phyloP scores from a whole-genome alignment of 2,797 vertebrate species.

The Eulemur coronatus region DNA sequence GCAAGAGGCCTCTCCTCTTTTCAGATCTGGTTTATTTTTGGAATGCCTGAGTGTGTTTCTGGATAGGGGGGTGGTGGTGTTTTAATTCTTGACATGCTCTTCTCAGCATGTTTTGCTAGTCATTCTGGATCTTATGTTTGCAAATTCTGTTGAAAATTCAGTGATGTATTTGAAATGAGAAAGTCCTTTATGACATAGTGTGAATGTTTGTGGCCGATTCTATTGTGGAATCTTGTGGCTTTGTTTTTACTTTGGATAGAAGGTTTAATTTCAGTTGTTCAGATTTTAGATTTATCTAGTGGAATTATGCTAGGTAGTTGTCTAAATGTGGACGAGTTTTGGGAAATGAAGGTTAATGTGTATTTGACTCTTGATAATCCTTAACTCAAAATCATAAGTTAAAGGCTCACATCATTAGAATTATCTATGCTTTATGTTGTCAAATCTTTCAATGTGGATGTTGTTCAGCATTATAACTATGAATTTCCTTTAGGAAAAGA shows the following conservation, averaged over 20 bases:
- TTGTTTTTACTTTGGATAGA: constrained; percentile 82
- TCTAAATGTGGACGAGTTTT: constrained; percentile 81
- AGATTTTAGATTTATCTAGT: constrained; percentile 82
- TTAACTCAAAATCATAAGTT: constrained; percentile 67
- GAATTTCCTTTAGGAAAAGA: constrained; percentile 77
- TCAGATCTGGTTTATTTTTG: constrained; percentile 74
- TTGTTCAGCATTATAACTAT: constrained; percentile 79
- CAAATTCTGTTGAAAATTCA: constrained; percentile 82
- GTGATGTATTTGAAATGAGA: constrained; percentile 81
- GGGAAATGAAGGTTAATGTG: constrained; percentile 82
- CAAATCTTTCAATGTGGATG: constrained; percentile 70
- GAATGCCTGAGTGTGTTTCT: constrained; percentile 72
- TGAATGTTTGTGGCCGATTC: constrained; percentile 77
- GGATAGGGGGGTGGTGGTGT: neutral
- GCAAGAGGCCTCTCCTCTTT: constrained; percentile 67
- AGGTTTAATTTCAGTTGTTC: constrained; percentile 81
- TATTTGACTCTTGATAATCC: constrained; percentile 84
- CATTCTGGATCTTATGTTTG: constrained; percentile 82
- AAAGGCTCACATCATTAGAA: constrained; percentile 54
- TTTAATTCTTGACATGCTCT: constrained; percentile 71
- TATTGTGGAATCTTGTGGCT: constrained; percentile 78
- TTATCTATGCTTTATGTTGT: constrained; percentile 66
- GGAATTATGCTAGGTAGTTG: constrained; percentile 59
- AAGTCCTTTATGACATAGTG: constrained; percentile 43
- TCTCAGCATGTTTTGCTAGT: constrained; percentile 79